A percentile compares a stretch with the other conserved stretches of the same genome.
Conservation (phyloP, 2,113 vertebrate genomes). For the Mirounga angustirostris region DNA sequence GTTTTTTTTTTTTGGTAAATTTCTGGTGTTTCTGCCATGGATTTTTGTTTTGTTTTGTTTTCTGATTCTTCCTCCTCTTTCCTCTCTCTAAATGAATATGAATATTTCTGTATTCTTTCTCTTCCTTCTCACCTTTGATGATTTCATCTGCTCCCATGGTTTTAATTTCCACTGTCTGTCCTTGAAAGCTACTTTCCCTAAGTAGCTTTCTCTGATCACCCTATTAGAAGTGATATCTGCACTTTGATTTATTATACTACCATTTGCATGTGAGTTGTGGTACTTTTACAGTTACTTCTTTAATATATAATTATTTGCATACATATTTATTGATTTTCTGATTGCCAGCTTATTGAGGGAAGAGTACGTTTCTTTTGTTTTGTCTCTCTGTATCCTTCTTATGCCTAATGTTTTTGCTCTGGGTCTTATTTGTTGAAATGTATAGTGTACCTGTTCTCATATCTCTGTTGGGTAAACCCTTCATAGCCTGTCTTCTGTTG, state of each 20-base stretch:
- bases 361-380: neutral
- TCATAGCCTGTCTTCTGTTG: neutral
- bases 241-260: neutral
- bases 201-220: neutral
- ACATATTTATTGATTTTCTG: constrained; percentile 24
- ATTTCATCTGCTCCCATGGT: neutral
- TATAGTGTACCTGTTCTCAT: neutral
- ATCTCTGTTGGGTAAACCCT: neutral
- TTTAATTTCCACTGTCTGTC: neutral
- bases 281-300: neutral
- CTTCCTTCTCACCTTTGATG: neutral
- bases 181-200: neutral
- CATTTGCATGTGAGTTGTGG: neutral
- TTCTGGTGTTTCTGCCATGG: neutral
- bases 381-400: neutral
- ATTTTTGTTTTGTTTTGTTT: neutral
- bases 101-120: constrained; percentile 1
- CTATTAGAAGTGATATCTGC: neutral
- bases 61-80: neutral
- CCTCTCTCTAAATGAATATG: neutral
- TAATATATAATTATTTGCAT: neutral
- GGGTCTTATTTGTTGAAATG: constrained; percentile 11
- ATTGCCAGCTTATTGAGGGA: neutral
- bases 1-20: neutral
- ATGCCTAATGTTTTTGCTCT: neutral